These are phyloP conservation scores for Megaceryle torquata DNA, from an alignment of 2,113 vertebrate genomes.

Conservation along the genomic window DNA sequence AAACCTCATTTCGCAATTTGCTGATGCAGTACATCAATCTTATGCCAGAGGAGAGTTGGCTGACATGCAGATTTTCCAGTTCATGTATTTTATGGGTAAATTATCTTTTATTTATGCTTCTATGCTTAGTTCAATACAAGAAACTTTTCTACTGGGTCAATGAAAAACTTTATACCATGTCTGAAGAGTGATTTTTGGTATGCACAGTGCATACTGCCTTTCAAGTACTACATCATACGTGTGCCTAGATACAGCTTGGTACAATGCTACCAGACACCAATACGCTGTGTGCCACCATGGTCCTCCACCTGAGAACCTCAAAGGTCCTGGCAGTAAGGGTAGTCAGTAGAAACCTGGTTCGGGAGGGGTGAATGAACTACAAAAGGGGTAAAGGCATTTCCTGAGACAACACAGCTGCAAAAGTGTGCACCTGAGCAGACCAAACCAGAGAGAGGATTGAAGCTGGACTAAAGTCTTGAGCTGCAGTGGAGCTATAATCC, in stretches of 20 bases:
- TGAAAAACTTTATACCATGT: not conserved
- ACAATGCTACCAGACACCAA: accelerated
- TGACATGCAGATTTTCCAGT: not conserved
- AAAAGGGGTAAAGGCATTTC: not conserved
- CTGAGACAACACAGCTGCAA: not conserved
- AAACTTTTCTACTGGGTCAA: not conserved
- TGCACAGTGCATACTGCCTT: not conserved
- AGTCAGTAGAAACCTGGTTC: not conserved
- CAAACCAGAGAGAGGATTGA: not conserved
- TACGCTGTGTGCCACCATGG: not conserved
- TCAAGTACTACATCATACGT: accelerated
- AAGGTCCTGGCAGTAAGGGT: not conserved
- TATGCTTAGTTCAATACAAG: not conserved
- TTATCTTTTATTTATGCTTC: not conserved
- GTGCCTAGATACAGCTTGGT: not conserved
- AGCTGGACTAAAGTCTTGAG: not conserved
- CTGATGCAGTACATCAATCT: not conserved
- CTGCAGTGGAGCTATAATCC: not conserved
- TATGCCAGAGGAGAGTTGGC: slow-evolving; percentile 11
- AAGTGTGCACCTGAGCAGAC: not conserved
- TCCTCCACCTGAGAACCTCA: not conserved
- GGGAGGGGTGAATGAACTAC: not conserved
- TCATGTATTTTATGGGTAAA: not conserved
- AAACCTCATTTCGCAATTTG: slow-evolving; percentile 4
- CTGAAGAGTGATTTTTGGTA: not conserved